Conservation (phyloP, 2,888 invertebrate genomes). For the Apodemia duryi region DNA sequence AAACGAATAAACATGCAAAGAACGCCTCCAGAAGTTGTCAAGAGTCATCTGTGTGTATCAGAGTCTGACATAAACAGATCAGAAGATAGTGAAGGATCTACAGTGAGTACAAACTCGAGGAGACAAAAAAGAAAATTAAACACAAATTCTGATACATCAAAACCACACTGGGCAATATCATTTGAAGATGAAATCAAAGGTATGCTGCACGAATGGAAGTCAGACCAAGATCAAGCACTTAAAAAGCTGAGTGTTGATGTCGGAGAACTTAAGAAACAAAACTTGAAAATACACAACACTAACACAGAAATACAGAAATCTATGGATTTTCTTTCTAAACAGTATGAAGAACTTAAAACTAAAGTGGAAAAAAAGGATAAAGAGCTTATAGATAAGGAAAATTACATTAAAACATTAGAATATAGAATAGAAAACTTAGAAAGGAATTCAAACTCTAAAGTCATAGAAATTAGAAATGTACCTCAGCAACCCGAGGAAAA, state of each 20-base stretch:
- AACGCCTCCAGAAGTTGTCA: too few relatives aligned
- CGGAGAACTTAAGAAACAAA: background rate
- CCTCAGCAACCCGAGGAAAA: background rate
- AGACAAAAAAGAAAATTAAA: background rate
- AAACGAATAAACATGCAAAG: background rate
- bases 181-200: background rate
- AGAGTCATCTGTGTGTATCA: background rate
- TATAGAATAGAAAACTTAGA: background rate
- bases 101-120: background rate
- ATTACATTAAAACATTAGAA: too few relatives aligned
- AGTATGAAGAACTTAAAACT: background rate
- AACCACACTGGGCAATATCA: background rate
- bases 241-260: background rate
- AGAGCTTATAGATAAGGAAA: background rate
- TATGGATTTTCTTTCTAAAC: background rate
- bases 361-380: background rate
- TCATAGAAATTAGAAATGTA: background rate
- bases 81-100: background rate
- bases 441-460: background rate
- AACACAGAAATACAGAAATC: background rate
- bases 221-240: background rate
- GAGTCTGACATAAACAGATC: background rate
- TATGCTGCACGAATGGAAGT: background rate
- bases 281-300: background rate
- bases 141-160: background rate